phyloP scores from a whole-genome alignment of 1,140 invertebrate species.

The Carcinoscorpius rotundicauda region DNA sequence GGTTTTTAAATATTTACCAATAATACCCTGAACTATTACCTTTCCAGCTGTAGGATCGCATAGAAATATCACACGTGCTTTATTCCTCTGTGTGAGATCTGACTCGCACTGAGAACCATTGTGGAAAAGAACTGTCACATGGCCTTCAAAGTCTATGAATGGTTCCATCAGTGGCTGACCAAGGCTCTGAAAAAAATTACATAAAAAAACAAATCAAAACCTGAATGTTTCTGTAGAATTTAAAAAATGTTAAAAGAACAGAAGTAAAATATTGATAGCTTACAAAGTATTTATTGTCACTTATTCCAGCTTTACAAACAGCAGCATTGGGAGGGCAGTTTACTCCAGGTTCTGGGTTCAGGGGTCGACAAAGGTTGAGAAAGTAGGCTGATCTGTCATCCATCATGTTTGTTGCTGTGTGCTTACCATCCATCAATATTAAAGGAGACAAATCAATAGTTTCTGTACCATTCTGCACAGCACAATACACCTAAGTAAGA shows the following conservation, averaged over 20 bases:
- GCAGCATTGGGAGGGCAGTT: constrained; percentile 30
- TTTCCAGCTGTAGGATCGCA: constrained; percentile 23
- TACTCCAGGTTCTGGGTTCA: constrained; percentile 26
- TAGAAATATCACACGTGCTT: constrained; percentile 29
- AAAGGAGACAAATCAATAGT: constrained; percentile 30
- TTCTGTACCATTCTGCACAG: constrained; percentile 24
- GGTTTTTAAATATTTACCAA: too few species aligned
- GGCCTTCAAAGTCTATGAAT: constrained; percentile 23
- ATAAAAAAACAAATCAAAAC: background rate
- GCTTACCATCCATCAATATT: constrained; percentile 24
- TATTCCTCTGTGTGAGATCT: constrained; percentile 22
- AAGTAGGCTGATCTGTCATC: constrained; percentile 26
- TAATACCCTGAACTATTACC: background rate
- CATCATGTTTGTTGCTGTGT: constrained; percentile 20
- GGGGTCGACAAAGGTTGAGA: constrained; percentile 32
- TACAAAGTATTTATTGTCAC: constrained; percentile 7
- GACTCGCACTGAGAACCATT: constrained; percentile 28
- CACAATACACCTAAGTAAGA: constrained; percentile 26
- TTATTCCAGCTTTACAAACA: constrained; percentile 25
- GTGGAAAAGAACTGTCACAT: constrained; percentile 27
- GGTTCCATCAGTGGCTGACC: constrained; percentile 26
- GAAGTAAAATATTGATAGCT: constrained; percentile 8
- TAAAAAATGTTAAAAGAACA: background rate
- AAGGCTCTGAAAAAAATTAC: constrained; percentile 26
- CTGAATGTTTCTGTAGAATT: background rate